Evolutionary conservation across 2,113 vertebrate species (phyloP), one percentile per base, ranked within the genome.

Genomic region (Limanda limanda): DNA sequence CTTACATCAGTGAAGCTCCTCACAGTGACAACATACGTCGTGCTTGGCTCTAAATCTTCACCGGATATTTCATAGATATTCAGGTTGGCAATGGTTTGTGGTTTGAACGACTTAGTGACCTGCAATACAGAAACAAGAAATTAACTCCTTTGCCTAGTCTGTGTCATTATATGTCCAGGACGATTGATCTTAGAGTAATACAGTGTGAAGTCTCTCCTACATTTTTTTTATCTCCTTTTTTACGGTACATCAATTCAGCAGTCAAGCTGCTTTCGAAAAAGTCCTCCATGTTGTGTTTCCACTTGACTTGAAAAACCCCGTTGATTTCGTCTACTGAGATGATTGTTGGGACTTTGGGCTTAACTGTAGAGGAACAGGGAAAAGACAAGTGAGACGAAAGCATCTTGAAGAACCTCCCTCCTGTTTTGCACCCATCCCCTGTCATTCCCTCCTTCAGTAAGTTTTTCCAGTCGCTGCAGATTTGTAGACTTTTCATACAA

Each of bases 341-440:
- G 3, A 86, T 82, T 20, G 14, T 56, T 72, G 94, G 94, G n/a
- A 61, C 27, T 78, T 35, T 82, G 5, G 92, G 92, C 47, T 93
- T 94, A 13, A 91, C 94, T 94, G 77, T 8, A 25, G 10, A 37
- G 51, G 18, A 63, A 35, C 10, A 51, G 2, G 59, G 13, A 47
- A 0, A 3, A 2, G 18, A 31, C 17, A 23, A 54, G 51, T n/a
- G 20, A n/a, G 18, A 23, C 2, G 18, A 17, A 37, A 20, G 12
- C 24, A 17, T 45, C 14, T 51, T 17, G 15, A 17, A 18, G 20
- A 20, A 24, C 31, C 17, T 31, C 6, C 31, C 5, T 7, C 31
- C 31, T 31, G 31, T 31, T 5, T 31, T 63, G 2, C 4, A 47
- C n/a, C 21, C 52, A 12, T 21, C 3, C 14, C 14, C 31, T 54